Conservation (phyloP, 2,888 invertebrate genomes). For the Ptilodon capucinus region DNA sequence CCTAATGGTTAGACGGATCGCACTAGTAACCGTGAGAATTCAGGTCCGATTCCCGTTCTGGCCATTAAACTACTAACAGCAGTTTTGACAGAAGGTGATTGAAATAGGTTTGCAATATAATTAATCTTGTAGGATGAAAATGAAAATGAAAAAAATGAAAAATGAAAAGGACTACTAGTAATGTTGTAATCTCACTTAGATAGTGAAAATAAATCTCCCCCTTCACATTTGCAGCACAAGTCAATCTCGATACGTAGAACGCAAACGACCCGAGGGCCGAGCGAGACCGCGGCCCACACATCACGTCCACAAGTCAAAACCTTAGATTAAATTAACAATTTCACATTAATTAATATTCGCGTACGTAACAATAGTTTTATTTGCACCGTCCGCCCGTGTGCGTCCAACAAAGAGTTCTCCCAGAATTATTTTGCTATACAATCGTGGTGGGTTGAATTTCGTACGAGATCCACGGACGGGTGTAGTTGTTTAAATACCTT, state of each 20-base stretch:
- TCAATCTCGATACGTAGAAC: conserved; percentile 27
- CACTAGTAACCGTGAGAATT: too few species aligned
- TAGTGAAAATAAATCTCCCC: not conserved
- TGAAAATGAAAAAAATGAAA: too few species aligned
- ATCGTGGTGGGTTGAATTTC: conserved; percentile 65
- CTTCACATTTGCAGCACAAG: conserved; percentile 6
- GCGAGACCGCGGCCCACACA: not conserved
- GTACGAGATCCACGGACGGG: conserved; percentile 49
- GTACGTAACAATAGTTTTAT: conserved; percentile 71
- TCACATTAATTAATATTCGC: conserved; percentile 66
- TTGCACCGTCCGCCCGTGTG: conserved; percentile 52
- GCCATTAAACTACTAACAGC: too few species aligned
- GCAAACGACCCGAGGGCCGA: conserved; percentile 19
- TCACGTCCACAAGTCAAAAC: conserved; percentile 37
- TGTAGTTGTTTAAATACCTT: conserved; percentile 73
- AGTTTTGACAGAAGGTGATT: too few species aligned
- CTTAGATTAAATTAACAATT: conserved; percentile 59
- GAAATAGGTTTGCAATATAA: too few species aligned
- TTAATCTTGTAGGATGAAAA: too few species aligned
- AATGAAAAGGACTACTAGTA: not conserved
- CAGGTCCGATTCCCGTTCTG: too few species aligned
- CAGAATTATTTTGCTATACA: conserved; percentile 69
- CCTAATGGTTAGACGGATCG: too few species aligned
- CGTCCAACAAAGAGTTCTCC: conserved; percentile 61
- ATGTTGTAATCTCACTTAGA: too few species aligned